A percentile compares a stretch with the other conserved stretches of the same genome.
phyloP scores from a whole-genome alignment of 2,888 invertebrate species.

The Cheilosia soror region DNA sequence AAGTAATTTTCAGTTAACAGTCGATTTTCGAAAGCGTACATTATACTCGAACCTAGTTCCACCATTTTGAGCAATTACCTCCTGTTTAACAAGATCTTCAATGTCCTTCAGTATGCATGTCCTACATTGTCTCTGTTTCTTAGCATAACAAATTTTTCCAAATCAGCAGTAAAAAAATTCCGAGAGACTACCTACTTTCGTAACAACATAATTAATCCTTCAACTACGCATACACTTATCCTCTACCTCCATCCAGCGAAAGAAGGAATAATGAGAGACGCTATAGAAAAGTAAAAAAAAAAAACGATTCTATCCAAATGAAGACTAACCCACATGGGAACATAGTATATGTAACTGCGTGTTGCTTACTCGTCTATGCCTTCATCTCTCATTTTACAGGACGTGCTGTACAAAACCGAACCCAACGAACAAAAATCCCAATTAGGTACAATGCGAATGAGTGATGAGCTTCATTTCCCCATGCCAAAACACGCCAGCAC shows the following conservation, averaged over 20 bases:
- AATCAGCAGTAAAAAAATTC: neutral
- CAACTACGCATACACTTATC: constrained; percentile 20
- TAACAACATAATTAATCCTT: constrained; percentile 52
- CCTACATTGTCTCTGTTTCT: constrained; percentile 1
- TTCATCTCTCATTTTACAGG: constrained; percentile 36
- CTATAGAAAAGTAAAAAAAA: too few relatives aligned
- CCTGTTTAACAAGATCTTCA: neutral
- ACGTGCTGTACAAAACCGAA: constrained; percentile 15
- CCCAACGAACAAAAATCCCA: constrained; percentile 60
- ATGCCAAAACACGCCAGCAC: constrained; percentile 16
- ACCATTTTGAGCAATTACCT: neutral
- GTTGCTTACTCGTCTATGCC: neutral
- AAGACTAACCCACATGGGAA: constrained; percentile 52
- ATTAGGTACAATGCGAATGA: constrained; percentile 73
- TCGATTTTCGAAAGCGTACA: too few relatives aligned
- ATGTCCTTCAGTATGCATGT: neutral
- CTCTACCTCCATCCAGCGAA: neutral
- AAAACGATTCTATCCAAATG: constrained; percentile 21
- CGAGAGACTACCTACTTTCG: neutral
- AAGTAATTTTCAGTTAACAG: too few relatives aligned
- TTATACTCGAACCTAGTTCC: neutral
- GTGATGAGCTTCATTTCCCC: constrained; percentile 68
- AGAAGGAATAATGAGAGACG: neutral
- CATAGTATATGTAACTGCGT: neutral
- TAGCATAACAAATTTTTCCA: neutral